Conservation (phyloP, 2,113 vertebrate genomes). For the Climacteris rufus region DNA sequence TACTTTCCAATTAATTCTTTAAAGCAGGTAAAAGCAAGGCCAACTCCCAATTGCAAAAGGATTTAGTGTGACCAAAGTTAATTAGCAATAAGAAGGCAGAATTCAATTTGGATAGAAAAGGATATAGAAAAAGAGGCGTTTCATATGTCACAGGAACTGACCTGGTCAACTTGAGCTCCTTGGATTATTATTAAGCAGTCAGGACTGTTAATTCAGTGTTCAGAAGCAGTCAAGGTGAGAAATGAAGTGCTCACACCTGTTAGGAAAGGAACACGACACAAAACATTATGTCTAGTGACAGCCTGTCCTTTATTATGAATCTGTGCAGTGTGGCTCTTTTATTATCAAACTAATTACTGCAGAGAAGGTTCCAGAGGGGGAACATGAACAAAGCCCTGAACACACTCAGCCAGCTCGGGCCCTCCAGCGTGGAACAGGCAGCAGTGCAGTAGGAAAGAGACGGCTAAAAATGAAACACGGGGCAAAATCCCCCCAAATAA, state of each 20-base stretch:
- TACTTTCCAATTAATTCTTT: not conserved
- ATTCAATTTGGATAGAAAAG: not conserved
- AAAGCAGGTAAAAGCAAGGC: not conserved
- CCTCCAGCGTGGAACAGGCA: not conserved
- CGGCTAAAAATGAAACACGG: fast-evolving
- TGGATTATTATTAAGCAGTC: not conserved
- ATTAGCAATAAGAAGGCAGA: not conserved
- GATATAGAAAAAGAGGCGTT: fast-evolving
- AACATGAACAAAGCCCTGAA: not conserved
- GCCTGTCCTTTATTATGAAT: not conserved
- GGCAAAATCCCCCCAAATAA: fast-evolving
- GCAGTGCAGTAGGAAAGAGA: not conserved
- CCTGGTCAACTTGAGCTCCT: not conserved
- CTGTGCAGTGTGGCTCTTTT: not conserved
- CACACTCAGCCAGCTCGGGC: fast-evolving
- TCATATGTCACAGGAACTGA: not conserved
- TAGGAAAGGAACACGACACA: not conserved
- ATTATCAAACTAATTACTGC: not conserved
- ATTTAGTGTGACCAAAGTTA: not conserved
- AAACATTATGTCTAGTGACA: not conserved
- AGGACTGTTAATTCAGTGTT: not conserved
- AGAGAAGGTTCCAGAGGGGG: not conserved
- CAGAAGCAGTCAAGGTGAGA: not conserved
- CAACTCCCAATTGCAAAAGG: not conserved
- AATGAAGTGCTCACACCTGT: not conserved